phyloP scores from a whole-genome alignment of 2,797 vertebrate species.

The Enteromius viviparus region DNA sequence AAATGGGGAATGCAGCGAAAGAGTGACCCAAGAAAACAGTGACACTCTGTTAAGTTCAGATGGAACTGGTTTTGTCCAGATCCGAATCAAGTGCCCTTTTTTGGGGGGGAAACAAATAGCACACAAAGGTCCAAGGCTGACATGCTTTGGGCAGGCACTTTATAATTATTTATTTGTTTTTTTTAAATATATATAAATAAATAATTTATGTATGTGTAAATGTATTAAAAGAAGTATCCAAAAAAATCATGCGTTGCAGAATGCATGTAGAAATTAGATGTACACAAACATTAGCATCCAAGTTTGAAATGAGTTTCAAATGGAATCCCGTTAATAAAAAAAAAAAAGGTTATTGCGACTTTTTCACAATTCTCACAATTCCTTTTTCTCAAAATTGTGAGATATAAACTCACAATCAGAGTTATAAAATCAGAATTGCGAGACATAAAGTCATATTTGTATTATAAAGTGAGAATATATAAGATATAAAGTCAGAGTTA shows the following conservation, averaged over 20 bases:
- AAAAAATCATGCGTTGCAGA: neutral
- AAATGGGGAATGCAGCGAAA: conserved; percentile 53
- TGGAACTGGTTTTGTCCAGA: conserved; percentile 37
- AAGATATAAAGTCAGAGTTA: too few species aligned
- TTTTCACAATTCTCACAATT: too few species aligned
- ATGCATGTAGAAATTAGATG: neutral
- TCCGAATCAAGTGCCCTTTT: conserved; percentile 22
- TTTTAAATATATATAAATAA: neutral
- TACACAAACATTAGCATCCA: neutral
- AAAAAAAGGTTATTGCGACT: too few species aligned
- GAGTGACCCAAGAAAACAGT: conserved; percentile 48
- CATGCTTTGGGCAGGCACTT: neutral
- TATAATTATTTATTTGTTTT: conserved; percentile 15
- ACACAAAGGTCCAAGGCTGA: conserved; percentile 38
- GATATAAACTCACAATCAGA: too few species aligned
- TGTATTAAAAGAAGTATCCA: neutral
- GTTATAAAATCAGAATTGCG: too few species aligned
- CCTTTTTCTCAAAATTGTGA: too few species aligned
- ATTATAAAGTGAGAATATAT: too few species aligned
- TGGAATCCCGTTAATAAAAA: neutral
- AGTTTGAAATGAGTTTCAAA: neutral
- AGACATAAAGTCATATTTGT: too few species aligned
- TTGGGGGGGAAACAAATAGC: conserved; percentile 36
- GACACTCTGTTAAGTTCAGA: conserved; percentile 41
- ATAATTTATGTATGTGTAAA: neutral